These are phyloP conservation scores for Musca vetustissima DNA, from an alignment of 1,140 invertebrate genomes.

Conservation along the genomic window DNA sequence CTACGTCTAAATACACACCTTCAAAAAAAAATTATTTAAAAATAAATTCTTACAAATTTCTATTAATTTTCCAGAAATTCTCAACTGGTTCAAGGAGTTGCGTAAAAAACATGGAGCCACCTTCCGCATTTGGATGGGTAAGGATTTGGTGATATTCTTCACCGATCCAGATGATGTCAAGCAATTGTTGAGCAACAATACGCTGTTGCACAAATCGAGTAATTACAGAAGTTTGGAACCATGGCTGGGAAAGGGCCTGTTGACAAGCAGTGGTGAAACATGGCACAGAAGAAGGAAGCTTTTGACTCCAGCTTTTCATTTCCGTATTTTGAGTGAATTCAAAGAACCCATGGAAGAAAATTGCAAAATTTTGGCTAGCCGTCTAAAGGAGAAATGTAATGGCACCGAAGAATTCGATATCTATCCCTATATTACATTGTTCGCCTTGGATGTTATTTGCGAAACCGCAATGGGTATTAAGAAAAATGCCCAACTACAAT, in stretches of 20 bases:
- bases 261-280: constrained; percentile 69
- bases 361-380: constrained; percentile 50
- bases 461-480: constrained; percentile 83
- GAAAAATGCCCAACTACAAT: constrained; percentile 63
- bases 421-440: constrained; percentile 68
- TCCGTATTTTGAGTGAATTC: constrained; percentile 82
- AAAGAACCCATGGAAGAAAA: constrained; percentile 64
- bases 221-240: constrained; percentile 62
- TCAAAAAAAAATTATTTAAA: no score
- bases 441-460: constrained; percentile 79
- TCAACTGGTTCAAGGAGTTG: constrained; percentile 39
- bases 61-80: constrained; percentile 33
- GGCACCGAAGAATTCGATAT: constrained; percentile 61
- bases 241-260: constrained; percentile 69
- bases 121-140: constrained; percentile 52
- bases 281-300: constrained; percentile 82
- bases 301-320: constrained; percentile 88
- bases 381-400: constrained; percentile 39
- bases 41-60: no score
- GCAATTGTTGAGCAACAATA: constrained; percentile 65
- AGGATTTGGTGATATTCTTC: constrained; percentile 48
- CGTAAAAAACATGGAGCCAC: constrained; percentile 38
- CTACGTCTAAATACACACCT: no score
- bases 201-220: constrained; percentile 56
- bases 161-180: constrained; percentile 47